A percentile compares a stretch with the other conserved stretches of the same genome.
Evolutionary conservation across 2,797 vertebrate genomes (phyloP).

Genomic region (Phoebastria nigripes): DNA sequence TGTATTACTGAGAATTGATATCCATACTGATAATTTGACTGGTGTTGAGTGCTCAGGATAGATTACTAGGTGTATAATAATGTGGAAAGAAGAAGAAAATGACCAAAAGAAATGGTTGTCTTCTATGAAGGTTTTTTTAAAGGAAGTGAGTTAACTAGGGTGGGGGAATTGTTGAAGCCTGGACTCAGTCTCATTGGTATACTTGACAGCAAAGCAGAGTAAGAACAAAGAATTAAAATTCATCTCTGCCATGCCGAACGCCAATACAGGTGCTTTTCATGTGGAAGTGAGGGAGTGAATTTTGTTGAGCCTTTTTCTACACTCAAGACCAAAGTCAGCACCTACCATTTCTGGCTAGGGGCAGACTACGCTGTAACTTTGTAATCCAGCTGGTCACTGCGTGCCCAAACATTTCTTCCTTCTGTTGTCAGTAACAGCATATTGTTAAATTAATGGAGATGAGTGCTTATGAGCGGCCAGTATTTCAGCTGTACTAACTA

Average conservation of each 20-base stretch:
- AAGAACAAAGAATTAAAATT: not conserved
- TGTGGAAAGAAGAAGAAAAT: not conserved
- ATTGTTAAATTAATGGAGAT: not conserved
- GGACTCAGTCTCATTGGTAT: not conserved
- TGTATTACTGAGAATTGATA: not conserved
- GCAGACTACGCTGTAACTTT: not conserved
- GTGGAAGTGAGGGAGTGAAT: not conserved
- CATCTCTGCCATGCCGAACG: fast-evolving
- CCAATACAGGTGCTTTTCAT: not conserved
- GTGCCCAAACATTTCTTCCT: not conserved
- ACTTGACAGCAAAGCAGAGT: not conserved
- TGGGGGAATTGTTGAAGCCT: not conserved
- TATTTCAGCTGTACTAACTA: not conserved
- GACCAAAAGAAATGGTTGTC: fast-evolving
- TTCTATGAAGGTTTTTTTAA: not conserved
- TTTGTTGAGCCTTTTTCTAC: not conserved
- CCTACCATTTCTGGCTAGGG: not conserved
- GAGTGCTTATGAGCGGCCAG: not conserved
- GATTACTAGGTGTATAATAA: not conserved
- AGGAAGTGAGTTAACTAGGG: not conserved
- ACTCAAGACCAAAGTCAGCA: not conserved
- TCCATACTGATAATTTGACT: not conserved
- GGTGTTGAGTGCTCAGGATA: not conserved
- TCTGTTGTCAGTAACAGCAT: not conserved
- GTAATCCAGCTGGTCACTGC: not conserved